Percentiles rank a stretch among this genome's conserved stretches.
These are phyloP conservation scores for Diarsia mendica DNA, from an alignment of 2,888 invertebrate species.

Conservation along the genomic window DNA sequence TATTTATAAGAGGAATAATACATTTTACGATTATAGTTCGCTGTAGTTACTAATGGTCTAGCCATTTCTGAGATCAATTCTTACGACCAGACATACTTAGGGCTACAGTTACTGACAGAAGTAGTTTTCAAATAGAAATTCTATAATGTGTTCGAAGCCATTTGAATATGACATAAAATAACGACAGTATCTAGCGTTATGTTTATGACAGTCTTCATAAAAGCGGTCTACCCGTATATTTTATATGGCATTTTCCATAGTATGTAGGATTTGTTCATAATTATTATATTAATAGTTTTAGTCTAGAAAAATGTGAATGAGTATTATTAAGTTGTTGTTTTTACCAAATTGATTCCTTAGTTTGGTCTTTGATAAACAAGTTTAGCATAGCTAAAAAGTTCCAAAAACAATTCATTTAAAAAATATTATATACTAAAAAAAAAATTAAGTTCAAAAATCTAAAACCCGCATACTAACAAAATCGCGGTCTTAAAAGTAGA, in stretches of 20 bases:
- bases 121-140: slow-evolving; percentile 25
- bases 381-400: neutral
- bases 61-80: slow-evolving; percentile 5
- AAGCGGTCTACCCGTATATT: slow-evolving; percentile 11
- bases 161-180: slow-evolving; percentile 31
- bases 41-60: slow-evolving; percentile 17
- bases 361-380: too few species aligned
- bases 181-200: neutral
- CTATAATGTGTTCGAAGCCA: slow-evolving; percentile 21
- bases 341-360: neutral
- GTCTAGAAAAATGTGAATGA: neutral
- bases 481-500: too few species aligned
- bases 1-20: slow-evolving; percentile 30
- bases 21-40: slow-evolving; percentile 34
- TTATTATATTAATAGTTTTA: neutral
- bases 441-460: too few species aligned
- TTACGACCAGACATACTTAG: slow-evolving; percentile 1
- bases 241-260: neutral
- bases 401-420: neutral
- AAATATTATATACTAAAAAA: too few species aligned
- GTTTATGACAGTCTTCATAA: slow-evolving; percentile 36
- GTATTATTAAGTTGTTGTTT: neutral
- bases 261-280: slow-evolving; percentile 4
- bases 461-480: too few species aligned
- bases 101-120: neutral